A percentile compares a stretch with the other conserved stretches of the same genome.
Evolutionary conservation across 1,140 invertebrate genomes (phyloP).

Genomic region (Lineus longissimus): DNA sequence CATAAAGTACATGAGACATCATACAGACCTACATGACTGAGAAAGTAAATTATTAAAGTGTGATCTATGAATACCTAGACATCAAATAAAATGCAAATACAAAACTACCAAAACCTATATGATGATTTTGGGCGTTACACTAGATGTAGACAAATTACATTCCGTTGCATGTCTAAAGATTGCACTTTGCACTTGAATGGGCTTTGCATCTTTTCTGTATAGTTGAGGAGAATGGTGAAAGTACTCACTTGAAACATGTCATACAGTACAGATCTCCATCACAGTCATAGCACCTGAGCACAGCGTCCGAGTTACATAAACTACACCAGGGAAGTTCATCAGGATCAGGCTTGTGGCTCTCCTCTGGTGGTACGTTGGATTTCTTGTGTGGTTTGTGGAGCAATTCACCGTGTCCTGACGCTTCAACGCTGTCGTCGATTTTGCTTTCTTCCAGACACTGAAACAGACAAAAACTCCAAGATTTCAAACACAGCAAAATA

Average conservation of each 20-base stretch:
- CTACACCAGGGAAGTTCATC: constrained; percentile 73
- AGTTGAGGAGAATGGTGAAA: no score
- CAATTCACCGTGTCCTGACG: constrained; percentile 21
- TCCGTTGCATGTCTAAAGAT: no score
- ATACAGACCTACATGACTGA: no score
- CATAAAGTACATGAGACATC: no score
- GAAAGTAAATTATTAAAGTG: no score
- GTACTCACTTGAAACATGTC: constrained; percentile 60
- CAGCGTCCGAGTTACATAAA: constrained; percentile 73
- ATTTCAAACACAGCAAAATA: not conserved
- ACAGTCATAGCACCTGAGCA: constrained; percentile 65
- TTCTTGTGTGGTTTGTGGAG: constrained; percentile 8
- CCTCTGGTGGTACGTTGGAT: not conserved
- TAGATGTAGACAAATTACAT: no score
- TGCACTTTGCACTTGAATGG: no score
- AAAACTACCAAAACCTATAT: no score
- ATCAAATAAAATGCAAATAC: no score
- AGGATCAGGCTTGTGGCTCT: not conserved
- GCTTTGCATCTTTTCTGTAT: no score
- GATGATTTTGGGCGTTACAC: no score
- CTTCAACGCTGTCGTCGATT: constrained; percentile 30
- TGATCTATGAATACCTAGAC: no score
- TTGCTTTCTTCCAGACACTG: constrained; percentile 38
- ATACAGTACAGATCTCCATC: constrained; percentile 69
- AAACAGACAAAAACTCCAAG: not conserved